Percentiles rank a stretch among this genome's conserved stretches.
Conservation (phyloP, 1,140 invertebrate genomes). For the Augochlora pura region DNA sequence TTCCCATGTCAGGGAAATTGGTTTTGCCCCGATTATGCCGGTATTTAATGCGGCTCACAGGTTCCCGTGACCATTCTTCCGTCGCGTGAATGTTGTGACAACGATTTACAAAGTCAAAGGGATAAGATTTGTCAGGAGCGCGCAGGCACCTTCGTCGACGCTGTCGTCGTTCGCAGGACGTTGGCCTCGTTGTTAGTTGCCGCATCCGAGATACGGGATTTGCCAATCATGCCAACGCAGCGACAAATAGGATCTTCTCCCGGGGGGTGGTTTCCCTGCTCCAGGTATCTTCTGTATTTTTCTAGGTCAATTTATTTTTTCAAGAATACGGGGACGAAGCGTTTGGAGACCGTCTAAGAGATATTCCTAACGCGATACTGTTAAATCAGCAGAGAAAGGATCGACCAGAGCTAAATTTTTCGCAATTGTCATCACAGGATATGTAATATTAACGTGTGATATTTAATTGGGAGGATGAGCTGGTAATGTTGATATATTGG, state of each 20-base stretch:
- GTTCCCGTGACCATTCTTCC: not conserved
- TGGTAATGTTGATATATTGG: too few relatives aligned
- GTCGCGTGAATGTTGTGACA: slow-evolving; percentile 30
- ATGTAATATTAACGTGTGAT: too few relatives aligned
- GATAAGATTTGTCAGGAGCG: slow-evolving; percentile 9
- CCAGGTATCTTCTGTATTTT: slow-evolving; percentile 2
- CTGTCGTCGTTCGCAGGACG: not conserved
- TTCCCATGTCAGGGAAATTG: slow-evolving; percentile 4
- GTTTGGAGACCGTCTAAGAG: not conserved
- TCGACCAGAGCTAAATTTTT: too few relatives aligned
- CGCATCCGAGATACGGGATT: not conserved
- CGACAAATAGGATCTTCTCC: not conserved
- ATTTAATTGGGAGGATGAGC: too few relatives aligned
- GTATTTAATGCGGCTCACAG: slow-evolving; percentile 15
- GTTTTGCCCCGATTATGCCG: slow-evolving; percentile 17
- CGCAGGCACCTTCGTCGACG: not conserved
- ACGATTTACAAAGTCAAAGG: slow-evolving; percentile 29
- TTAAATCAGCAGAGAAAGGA: too few relatives aligned
- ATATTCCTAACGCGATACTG: not conserved
- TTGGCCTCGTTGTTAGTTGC: not conserved
- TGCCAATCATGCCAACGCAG: too few relatives aligned
- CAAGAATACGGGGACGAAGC: not conserved
- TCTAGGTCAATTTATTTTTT: not conserved
- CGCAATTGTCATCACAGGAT: too few relatives aligned
- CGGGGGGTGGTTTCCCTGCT: not conserved